Base-by-base conservation (phyloP, 1,140 invertebrate species). In the Calephelis nemesis region DNA sequence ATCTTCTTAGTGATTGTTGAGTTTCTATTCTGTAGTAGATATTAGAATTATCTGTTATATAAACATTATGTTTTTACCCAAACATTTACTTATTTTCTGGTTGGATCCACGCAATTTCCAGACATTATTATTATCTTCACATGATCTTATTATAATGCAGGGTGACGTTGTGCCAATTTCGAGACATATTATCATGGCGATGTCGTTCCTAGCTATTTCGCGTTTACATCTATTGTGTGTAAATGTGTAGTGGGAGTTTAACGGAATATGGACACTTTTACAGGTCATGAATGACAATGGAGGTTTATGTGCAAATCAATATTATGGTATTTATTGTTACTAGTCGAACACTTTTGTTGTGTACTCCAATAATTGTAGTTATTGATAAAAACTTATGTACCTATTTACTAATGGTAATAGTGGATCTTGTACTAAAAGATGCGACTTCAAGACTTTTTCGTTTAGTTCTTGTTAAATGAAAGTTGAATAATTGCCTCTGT, bases 191-290 rank as follows among this genome's bases (percentile, higher is more conserved):
- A 64, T 65, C 39, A 67, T 50, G 64, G 58, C 40, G 45, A 54
- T 13, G 63, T 62, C 62, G 52, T 69, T 69, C 68, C 19, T 65
- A 73, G 73, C 8, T 73, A 73, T 69, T 78, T 78, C 70, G 71
- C 75, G 69, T 65, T 73, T 74, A 78, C 76, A 78, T 74, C 72
- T 81, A 88, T 87, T 87, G 84, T 87, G 87, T 88, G 84, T 73
- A 77, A 87, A 88, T 88, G 67, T 47, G 30, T 67, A 65, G 67
- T 78, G 75, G 76, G 74, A 76, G 65, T 71, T 71, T 70, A 65
- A 68, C 72, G 72, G 75, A 66, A 70, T 71, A 75, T 72, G 76
- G 68, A 76, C 72, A 76, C 74, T 78, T 78, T 71, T 72, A 77
- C 74, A 69, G 69, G 7, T 40, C 70, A 47, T 68, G 63, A 62